Base-by-base conservation (phyloP, 35 echinoderm and acorn worm genomes). In the Apostichopus californicus region DNA sequence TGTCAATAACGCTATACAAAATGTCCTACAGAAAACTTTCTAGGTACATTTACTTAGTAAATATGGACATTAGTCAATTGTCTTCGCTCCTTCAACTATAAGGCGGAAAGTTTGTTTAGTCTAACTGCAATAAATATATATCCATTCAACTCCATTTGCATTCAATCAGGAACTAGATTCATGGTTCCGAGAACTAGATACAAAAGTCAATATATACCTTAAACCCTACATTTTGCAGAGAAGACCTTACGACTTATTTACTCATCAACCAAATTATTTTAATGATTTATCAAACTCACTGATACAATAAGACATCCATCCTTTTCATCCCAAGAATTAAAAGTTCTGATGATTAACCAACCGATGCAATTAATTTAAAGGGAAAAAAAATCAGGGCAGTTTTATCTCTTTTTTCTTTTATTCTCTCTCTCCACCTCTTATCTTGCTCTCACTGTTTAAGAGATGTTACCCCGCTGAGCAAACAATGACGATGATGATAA, bases 241-340 rank as follows among this genome's bases (percentile, higher is more conserved):
- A 18, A 75, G n/a, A 75, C n/a, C 71, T 75, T 75, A 75, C 7
- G 71, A 75, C 71, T 75, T 75, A 46, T 46, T 46, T 46, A 75
- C 21, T 75, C 71, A 75, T 75, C 11, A 75, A 75, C 71, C 71
- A 75, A 61, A 75, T 75, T 75, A 75, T 75, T 75, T 75, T 75
- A 75, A 75, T 75, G 71, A 75, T 75, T 75, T 22, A 75, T 75
- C 20, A 5, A 75, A n/a, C 6, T 75, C 71, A 75, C 71, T 18
- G 71, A 75, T 75, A 75, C 21, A 75, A 14, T 75, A n/a, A 7
- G 71, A 75, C 17, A 7, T 75, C 71, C 71, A 75, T 75, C 71
- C 71, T 20, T 46, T 75, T 75, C 71, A 75, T 75, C 7, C 0
- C 71, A 75, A 75, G 71, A 75, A 22, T 18, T 6, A 75, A 75